These are phyloP conservation scores for Phymorhynchus buccinoides DNA, from an alignment of 1,140 invertebrate species.

Conservation along the genomic window DNA sequence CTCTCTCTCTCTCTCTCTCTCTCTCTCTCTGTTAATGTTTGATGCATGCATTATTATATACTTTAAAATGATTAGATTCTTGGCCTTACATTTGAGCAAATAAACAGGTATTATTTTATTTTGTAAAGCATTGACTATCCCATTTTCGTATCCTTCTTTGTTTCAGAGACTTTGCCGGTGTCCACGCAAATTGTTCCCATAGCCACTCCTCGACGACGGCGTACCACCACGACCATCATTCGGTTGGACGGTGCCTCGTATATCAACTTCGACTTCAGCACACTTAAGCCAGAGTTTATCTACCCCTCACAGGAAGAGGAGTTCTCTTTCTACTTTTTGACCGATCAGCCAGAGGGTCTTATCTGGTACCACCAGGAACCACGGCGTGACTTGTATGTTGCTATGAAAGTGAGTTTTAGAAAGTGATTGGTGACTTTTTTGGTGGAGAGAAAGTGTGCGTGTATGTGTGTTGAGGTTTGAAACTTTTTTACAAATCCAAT, in stretches of 20 bases:
- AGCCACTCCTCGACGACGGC: not conserved
- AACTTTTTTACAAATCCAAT: too few species aligned
- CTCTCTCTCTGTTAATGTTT: too few species aligned
- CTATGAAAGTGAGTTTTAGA: constrained; percentile 55
- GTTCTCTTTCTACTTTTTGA: constrained; percentile 62
- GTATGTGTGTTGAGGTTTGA: not conserved
- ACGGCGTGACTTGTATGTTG: constrained; percentile 55
- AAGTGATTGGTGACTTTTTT: not conserved
- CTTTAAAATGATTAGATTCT: too few species aligned
- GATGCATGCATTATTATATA: too few species aligned
- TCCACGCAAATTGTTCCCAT: constrained; percentile 9
- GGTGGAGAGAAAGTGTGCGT: not conserved
- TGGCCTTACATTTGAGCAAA: too few species aligned
- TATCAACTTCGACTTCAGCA: constrained; percentile 52
- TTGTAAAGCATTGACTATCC: too few species aligned
- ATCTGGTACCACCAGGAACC: constrained; percentile 59
- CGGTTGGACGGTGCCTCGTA: constrained; percentile 54
- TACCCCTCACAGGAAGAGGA: constrained; percentile 47
- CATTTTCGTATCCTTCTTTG: not conserved
- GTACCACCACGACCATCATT: constrained; percentile 46
- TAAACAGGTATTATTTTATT: too few species aligned
- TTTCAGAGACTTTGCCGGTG: constrained; percentile 1
- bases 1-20: not conserved
- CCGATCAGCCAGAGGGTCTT: constrained; percentile 57
- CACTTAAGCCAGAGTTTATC: constrained; percentile 48